Evolutionary conservation across 1,140 invertebrate species (phyloP), one percentile per base, ranked within the genome.

Genomic region (Papilio helenus): DNA sequence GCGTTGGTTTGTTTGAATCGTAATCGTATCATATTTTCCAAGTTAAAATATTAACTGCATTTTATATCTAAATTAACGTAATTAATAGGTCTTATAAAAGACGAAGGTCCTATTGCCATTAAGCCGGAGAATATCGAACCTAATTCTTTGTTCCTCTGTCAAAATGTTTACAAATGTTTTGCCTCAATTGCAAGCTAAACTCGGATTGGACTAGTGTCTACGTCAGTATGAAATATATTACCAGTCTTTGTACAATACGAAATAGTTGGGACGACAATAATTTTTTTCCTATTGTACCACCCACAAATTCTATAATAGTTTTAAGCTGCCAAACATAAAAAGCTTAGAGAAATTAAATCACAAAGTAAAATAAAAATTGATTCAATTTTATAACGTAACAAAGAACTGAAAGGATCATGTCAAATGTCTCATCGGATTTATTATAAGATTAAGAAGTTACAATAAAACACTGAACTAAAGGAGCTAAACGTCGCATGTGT

Each of bases 401-500:
- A 85, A 84, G 81, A 81, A 82, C 55, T 82, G 51, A 81, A 85
- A 83, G 79, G 82, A 83, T 83, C 80, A 82, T 80, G 84, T 82
- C 80, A 74, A 71, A 79, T 74, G 83, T 85, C 84, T 83, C 72
- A 76, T 80, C 58, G 81, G 80, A 86, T 88, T 88, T 89, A 89
- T 87, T 84, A 83, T 61, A 65, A 84, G 87, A 89, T 89, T 87
- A 87, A 76, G 77, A 78, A 23, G 81, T 76, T 65, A 79, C 82
- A 86, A 84, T 86, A 86, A 85, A 87, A 87, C 79, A 80, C 82
- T 84, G 82, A 87, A 85, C 84, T 86, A 85, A 85, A 87, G 83
- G 77, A 89, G 83, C 83, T 82, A 79, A 79, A 79, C 76, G 79
- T 81, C 85, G 81, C 83, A 88, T 85, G 84, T 89, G 86, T 84